Conservation (phyloP, 2,113 vertebrate species). For the Sinocyclocheilus anshuiensis region DNA sequence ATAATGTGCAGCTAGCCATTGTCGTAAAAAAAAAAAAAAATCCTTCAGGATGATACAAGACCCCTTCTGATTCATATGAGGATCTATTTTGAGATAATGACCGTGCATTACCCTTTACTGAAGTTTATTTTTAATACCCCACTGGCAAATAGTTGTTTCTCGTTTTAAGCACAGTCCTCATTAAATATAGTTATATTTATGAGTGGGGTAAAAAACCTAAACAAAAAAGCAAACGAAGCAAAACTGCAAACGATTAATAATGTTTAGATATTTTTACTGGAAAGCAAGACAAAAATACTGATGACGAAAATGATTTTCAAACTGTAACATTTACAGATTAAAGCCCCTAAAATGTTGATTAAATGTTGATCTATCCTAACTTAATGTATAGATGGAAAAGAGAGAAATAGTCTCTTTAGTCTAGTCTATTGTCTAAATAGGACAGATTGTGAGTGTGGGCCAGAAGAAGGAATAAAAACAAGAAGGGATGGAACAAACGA, state of each 20-base stretch:
- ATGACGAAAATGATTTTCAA: background rate
- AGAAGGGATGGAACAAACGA: slow-evolving; percentile 63
- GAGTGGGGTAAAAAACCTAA: too few species aligned
- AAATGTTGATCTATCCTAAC: background rate
- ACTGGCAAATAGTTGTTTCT: background rate
- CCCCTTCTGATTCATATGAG: background rate
- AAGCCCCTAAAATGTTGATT: background rate
- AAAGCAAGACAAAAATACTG: background rate
- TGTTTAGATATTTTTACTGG: background rate
- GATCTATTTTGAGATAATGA: slow-evolving; percentile 19
- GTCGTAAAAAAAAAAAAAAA: background rate
- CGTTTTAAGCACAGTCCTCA: background rate
- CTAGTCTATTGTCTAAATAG: too few species aligned
- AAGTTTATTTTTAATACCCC: slow-evolving; percentile 4
- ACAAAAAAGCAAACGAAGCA: too few species aligned
- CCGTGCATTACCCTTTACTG: background rate
- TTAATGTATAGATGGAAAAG: background rate
- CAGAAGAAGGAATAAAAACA: slow-evolving; percentile 64
- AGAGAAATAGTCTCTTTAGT: too few species aligned
- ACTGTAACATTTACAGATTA: too few species aligned
- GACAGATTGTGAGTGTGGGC: slow-evolving; percentile 60
- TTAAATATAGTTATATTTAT: background rate
- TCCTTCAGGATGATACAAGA: background rate
- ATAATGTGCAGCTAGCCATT: background rate
- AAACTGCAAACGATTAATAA: background rate